A percentile compares a stretch with the other conserved stretches of the same genome.
These are phyloP conservation scores for Clostera curtula DNA, from an alignment of 2,888 invertebrate genomes.

Conservation along the genomic window DNA sequence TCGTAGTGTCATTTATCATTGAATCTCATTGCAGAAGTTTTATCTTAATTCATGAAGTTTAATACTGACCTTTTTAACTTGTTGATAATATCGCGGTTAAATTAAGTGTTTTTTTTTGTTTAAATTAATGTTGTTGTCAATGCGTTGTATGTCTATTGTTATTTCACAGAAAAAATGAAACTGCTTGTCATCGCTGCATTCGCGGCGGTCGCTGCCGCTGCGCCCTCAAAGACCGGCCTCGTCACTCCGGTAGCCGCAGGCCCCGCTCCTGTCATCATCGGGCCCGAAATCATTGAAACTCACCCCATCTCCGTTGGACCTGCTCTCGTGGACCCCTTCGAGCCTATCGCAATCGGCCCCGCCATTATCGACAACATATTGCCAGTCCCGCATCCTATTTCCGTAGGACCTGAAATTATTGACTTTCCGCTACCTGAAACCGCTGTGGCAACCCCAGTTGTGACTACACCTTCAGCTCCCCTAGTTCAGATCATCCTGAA, in stretches of 20 bases:
- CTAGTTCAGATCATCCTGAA: constrained; percentile 38
- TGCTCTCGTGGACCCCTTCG: constrained; percentile 12
- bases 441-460: constrained; percentile 7
- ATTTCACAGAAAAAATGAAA: background rate
- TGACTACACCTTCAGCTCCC: constrained; percentile 10
- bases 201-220: background rate
- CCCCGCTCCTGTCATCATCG: constrained; percentile 15
- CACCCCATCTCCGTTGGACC: constrained; percentile 13
- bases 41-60: no score
- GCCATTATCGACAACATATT: constrained; percentile 21
- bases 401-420: constrained; percentile 8
- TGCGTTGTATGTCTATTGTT: background rate
- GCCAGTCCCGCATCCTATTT: constrained; percentile 10
- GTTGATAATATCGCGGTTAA: no score
- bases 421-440: constrained; percentile 7
- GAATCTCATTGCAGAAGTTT: no score
- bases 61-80: no score
- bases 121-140: no score
- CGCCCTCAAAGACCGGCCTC: no score
- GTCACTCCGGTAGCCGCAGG: no score
- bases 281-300: constrained; percentile 12
- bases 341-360: constrained; percentile 20
- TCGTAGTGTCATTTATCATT: no score
- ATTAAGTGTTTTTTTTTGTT: no score
- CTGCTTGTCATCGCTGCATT: background rate